phyloP scores from a whole-genome alignment of 2,888 invertebrate species.

The Pterostichus niger region DNA sequence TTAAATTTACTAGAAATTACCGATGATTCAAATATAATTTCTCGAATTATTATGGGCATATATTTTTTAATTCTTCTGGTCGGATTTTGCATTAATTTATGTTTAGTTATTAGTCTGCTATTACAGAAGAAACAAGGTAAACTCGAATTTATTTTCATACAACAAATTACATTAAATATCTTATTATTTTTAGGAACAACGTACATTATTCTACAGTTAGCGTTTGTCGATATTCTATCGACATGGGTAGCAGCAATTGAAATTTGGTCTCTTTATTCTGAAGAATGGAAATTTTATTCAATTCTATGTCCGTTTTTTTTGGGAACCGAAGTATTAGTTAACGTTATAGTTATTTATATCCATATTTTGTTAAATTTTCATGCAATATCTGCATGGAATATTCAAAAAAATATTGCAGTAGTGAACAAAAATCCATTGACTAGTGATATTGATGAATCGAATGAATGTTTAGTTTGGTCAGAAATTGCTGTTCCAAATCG shows the following conservation, averaged over 20 bases:
- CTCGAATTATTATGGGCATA: constrained; percentile 16
- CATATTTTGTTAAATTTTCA: constrained; percentile 81
- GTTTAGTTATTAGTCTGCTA: constrained; percentile 55
- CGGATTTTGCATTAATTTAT: constrained; percentile 53
- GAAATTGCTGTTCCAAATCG: constrained; percentile 77
- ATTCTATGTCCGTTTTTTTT: constrained; percentile 79
- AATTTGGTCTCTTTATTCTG: constrained; percentile 78
- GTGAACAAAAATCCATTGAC: constrained; percentile 73
- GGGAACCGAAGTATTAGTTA: constrained; percentile 80
- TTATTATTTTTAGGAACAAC: constrained; percentile 38
- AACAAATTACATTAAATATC: background rate
- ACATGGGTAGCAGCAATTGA: constrained; percentile 79
- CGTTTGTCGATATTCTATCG: constrained; percentile 78
- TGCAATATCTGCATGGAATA: constrained; percentile 79
- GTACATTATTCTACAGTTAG: constrained; percentile 78
- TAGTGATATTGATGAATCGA: constrained; percentile 71
- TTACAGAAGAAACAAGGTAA: constrained; percentile 59
- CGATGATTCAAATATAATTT: constrained; percentile 19
- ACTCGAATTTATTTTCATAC: constrained; percentile 3
- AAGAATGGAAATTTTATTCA: constrained; percentile 79
- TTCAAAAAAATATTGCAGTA: constrained; percentile 77
- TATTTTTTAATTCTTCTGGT: constrained; percentile 36
- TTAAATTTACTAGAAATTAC: constrained; percentile 3
- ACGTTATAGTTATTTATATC: constrained; percentile 80
- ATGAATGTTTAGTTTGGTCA: constrained; percentile 73